phyloP scores from a whole-genome alignment of 2,888 invertebrate genomes.

The Lasioglossum zephyrum region DNA sequence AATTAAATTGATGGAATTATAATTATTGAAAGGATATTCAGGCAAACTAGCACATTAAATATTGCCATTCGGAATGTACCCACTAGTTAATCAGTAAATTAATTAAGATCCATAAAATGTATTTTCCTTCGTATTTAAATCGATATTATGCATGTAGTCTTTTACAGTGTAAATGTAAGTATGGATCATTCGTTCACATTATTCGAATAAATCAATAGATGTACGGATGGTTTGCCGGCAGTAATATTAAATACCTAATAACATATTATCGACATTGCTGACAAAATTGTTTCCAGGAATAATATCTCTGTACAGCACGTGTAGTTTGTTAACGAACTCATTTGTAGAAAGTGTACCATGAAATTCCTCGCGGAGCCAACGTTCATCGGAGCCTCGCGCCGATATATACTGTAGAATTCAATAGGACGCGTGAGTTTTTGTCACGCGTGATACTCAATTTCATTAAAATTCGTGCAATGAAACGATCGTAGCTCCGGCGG shows the following conservation, averaged over 20 bases:
- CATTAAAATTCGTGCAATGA: constrained; percentile 68
- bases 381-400: constrained; percentile 39
- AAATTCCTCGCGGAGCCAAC: constrained; percentile 39
- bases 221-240: not conserved
- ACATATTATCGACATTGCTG: not conserved
- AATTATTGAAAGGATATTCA: not conserved
- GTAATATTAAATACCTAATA: not conserved
- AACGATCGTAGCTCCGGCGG: constrained; percentile 49
- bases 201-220: not conserved
- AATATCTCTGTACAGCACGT: not conserved
- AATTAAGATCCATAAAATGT: not conserved
- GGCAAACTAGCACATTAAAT: not conserved
- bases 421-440: constrained; percentile 57
- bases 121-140: not conserved
- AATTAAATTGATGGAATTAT: not conserved
- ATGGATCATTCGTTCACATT: not conserved
- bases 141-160: not conserved
- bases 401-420: constrained; percentile 53
- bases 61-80: not conserved
- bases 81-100: not conserved
- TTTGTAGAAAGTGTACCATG: constrained; percentile 51
- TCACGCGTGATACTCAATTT: constrained; percentile 60
- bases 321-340: constrained; percentile 56
- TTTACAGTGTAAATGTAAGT: not conserved
- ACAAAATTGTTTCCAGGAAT: not conserved